These are phyloP conservation scores for Ramphastos sulfuratus DNA, from an alignment of 2,113 vertebrate genomes.

Conservation along the genomic window DNA sequence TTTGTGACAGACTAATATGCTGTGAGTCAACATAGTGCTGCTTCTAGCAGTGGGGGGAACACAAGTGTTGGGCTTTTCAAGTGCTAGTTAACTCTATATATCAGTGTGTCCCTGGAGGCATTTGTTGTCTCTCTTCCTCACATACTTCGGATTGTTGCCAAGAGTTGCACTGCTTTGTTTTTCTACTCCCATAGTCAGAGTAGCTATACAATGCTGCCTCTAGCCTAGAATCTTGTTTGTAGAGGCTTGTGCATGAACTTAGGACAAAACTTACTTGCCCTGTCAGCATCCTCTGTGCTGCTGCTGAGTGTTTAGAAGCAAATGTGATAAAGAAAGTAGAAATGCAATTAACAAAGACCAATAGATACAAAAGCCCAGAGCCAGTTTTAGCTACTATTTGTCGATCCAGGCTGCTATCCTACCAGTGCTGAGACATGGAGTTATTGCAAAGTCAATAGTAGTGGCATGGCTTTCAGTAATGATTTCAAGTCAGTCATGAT, in stretches of 20 bases:
- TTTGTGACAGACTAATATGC: neutral
- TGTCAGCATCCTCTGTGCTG: conserved; percentile 4
- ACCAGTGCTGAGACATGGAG: neutral
- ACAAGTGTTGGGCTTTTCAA: neutral
- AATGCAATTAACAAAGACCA: conserved; percentile 63
- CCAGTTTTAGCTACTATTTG: neutral
- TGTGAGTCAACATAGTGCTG: accelerated
- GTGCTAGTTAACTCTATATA: neutral
- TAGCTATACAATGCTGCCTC: accelerated
- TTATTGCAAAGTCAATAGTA: conserved; percentile 53
- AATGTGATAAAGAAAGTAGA: conserved; percentile 56
- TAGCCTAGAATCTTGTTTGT: neutral
- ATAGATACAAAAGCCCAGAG: conserved; percentile 35
- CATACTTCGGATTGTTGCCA: neutral
- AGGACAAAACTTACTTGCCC: conserved; percentile 36
- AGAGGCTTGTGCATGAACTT: neutral
- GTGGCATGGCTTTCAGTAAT: neutral
- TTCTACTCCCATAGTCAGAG: neutral
- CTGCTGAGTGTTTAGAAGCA: conserved; percentile 18
- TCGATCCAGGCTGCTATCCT: conserved; percentile 3
- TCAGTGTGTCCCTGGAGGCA: neutral
- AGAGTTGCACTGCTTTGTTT: neutral
- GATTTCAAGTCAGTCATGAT: conserved; percentile 1
- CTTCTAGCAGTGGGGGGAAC: neutral
- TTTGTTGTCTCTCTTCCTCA: neutral